phyloP scores from a whole-genome alignment of 2,113 vertebrate species.

The Chlorodrepanis virens region DNA sequence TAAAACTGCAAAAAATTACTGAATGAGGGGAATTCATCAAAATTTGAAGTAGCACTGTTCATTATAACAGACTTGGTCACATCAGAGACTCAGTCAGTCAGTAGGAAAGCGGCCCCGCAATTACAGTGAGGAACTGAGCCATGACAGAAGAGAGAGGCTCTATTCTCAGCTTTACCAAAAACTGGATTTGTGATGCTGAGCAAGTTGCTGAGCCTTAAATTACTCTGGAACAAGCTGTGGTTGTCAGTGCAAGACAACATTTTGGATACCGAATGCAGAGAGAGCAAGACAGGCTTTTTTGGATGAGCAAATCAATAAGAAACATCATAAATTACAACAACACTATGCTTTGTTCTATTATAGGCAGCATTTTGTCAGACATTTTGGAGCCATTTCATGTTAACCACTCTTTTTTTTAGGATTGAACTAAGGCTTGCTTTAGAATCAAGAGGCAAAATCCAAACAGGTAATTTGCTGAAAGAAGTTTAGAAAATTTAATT shows the following conservation, averaged over 20 bases:
- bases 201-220: background rate
- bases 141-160: background rate
- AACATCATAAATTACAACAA: background rate
- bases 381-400: background rate
- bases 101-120: background rate
- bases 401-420: background rate
- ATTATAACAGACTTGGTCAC: background rate
- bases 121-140: background rate
- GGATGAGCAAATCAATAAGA: background rate
- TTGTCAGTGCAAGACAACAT: background rate
- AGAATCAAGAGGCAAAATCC: background rate
- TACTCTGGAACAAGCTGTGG: background rate
- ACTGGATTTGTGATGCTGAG: background rate
- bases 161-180: constrained; percentile 14
- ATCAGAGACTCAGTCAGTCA: background rate
- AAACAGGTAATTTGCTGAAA: background rate
- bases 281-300: background rate
- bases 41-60: background rate
- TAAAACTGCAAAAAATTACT: background rate
- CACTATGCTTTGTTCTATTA: constrained; percentile 14
- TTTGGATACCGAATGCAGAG: background rate
- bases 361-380: background rate
- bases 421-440: background rate
- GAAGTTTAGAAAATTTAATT: background rate
- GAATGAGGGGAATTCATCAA: background rate